Evolutionary conservation across 2,797 vertebrate genomes (phyloP).

Genomic region (Phoxinus dragarum): DNA sequence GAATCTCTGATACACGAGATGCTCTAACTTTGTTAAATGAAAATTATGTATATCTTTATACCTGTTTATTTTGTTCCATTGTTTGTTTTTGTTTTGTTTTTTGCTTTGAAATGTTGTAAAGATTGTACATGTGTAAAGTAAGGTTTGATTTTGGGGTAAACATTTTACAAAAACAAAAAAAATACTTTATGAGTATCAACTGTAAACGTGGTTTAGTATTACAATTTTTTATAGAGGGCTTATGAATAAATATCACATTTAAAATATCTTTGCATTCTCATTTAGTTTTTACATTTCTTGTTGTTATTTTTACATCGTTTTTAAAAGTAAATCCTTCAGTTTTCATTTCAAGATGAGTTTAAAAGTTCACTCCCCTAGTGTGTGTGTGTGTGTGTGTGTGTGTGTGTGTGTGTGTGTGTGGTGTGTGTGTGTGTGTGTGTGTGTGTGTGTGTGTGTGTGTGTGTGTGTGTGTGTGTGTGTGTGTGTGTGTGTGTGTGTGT

Average conservation of each 20-base stretch:
- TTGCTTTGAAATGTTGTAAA: slow-evolving; percentile 63
- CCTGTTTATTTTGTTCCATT: slow-evolving; percentile 57
- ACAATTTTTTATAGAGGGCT: slow-evolving; percentile 83
- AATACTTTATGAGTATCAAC: slow-evolving; percentile 82
- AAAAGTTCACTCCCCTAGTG: not conserved
- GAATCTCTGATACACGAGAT: slow-evolving; percentile 74
- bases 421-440: too few species aligned
- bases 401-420: not conserved
- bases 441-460: too few species aligned
- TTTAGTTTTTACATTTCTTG: not conserved
- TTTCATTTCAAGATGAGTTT: not conserved
- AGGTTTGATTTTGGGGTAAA: slow-evolving; percentile 78
- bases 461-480: too few species aligned
- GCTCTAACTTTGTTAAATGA: slow-evolving; percentile 69
- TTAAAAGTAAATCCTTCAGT: not conserved
- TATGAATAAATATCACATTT: slow-evolving; percentile 82
- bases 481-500: too few species aligned
- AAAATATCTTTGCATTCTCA: slow-evolving; percentile 42
- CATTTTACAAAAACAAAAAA: slow-evolving; percentile 70
- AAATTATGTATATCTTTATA: slow-evolving; percentile 65
- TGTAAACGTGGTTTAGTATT: slow-evolving; percentile 86
- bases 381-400: not conserved
- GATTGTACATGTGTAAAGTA: slow-evolving; percentile 83
- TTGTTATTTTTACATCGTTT: not conserved
- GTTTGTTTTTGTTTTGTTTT: slow-evolving; percentile 45